Conservation (phyloP, 2,113 vertebrate species). For the Polypterus senegalus region DNA sequence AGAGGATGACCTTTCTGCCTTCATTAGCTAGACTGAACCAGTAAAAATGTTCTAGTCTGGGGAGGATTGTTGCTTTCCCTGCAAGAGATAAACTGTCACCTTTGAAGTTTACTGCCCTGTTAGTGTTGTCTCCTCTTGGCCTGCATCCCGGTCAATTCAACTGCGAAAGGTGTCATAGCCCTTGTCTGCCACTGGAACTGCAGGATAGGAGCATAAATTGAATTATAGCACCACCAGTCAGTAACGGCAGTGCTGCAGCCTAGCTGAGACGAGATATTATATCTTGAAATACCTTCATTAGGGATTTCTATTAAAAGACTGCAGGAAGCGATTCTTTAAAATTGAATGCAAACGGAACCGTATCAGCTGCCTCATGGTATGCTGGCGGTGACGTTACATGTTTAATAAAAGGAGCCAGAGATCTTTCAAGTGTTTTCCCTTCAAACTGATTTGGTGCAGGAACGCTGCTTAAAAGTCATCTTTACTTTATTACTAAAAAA, state of each 20-base stretch:
- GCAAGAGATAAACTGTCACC: constrained; percentile 13
- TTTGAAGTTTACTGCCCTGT: constrained; percentile 8
- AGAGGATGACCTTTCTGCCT: constrained; percentile 2
- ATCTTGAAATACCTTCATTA: constrained; percentile 1
- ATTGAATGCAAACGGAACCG: neutral
- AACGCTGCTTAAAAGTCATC: neutral
- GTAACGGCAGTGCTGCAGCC: constrained; percentile 23
- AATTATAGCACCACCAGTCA: constrained; percentile 37
- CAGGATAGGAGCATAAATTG: constrained; percentile 22
- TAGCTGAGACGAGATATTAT: neutral
- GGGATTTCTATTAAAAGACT: neutral
- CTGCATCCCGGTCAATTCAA: constrained; percentile 3
- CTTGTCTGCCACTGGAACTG: constrained; percentile 9
- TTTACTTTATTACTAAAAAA: neutral
- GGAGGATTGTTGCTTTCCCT: neutral
- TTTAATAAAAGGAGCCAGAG: too few relatives aligned
- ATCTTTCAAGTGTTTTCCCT: neutral
- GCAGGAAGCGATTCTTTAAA: neutral
- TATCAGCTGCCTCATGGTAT: neutral
- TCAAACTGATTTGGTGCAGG: neutral
- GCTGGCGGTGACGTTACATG: neutral
- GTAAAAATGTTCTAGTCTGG: neutral
- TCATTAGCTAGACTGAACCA: constrained; percentile 8
- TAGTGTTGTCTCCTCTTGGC: constrained; percentile 8
- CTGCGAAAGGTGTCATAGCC: constrained; percentile 9